A percentile compares a stretch with the other conserved stretches of the same genome.
These are phyloP conservation scores for Callinectes sapidus DNA, from an alignment of 2,888 invertebrate genomes.

Conservation along the genomic window DNA sequence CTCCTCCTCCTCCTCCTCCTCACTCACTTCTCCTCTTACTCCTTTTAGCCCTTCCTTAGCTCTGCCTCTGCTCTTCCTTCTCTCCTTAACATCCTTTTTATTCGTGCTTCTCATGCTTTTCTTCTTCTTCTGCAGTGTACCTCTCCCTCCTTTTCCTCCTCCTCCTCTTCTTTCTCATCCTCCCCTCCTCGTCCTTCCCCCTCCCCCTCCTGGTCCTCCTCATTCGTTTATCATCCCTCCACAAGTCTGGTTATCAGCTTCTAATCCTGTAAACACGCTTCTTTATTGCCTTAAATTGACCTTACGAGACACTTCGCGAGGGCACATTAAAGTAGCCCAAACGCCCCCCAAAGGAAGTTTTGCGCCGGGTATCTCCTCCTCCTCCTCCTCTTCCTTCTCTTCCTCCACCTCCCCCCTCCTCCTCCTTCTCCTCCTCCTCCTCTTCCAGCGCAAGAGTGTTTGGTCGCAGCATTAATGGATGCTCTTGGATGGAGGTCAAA, in stretches of 20 bases:
- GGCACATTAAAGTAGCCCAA: slow-evolving; percentile 12
- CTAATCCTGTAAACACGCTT: slow-evolving; percentile 31
- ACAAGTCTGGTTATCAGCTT: slow-evolving; percentile 30
- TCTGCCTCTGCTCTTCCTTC: background rate
- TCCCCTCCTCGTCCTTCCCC: background rate
- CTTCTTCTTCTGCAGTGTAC: background rate
- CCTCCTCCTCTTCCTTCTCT: background rate
- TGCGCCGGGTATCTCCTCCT: background rate
- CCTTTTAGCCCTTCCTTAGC: background rate
- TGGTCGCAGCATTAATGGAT: background rate
- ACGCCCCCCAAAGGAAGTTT: slow-evolving; percentile 2
- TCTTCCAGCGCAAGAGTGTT: slow-evolving; percentile 6
- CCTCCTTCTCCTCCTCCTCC: slow-evolving; percentile 3
- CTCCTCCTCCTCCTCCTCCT: background rate
- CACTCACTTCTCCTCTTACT: background rate
- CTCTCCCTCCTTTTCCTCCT: background rate
- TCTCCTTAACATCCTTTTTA: background rate
- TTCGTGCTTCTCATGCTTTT: background rate
- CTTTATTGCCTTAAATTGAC: slow-evolving; percentile 36
- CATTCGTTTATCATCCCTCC: slow-evolving; percentile 32
- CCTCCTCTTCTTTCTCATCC: background rate
- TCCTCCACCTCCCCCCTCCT: background rate
- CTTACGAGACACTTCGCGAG: slow-evolving; percentile 37
- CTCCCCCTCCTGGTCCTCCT: background rate
- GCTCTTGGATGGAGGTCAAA: background rate